Evolutionary conservation across 1,140 invertebrate species (phyloP).

Genomic region (Nasonia longicornis): DNA sequence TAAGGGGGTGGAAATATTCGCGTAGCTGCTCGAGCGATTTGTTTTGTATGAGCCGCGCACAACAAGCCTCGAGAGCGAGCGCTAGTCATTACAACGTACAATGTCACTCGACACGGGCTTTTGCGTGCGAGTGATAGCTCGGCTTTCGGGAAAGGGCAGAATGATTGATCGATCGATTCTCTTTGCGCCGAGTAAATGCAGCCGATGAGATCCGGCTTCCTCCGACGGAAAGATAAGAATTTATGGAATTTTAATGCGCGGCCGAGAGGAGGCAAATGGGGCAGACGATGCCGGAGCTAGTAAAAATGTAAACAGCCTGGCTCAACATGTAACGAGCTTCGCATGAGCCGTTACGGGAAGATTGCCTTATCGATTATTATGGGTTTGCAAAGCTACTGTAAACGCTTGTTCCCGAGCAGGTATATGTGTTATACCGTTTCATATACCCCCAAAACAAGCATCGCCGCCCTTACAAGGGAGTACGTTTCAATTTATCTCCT

Average conservation of each 20-base stretch:
- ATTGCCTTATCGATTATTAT: too few species aligned
- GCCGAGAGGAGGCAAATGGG: too few species aligned
- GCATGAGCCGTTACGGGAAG: too few species aligned
- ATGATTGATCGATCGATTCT: neutral
- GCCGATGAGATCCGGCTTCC: too few species aligned
- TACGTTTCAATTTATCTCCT: too few species aligned
- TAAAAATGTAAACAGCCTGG: neutral
- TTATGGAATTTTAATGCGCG: neutral
- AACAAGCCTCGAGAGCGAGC: slow-evolving; percentile 5
- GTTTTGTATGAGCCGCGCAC: slow-evolving; percentile 8
- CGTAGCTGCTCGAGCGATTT: neutral
- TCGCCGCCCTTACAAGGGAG: too few species aligned
- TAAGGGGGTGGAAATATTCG: neutral
- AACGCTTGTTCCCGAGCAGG: too few species aligned
- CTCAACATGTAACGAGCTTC: too few species aligned
- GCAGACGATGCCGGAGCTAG: neutral
- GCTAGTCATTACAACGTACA: slow-evolving; percentile 11
- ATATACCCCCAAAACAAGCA: too few species aligned
- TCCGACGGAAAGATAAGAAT: neutral
- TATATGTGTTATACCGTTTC: too few species aligned
- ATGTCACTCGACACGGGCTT: neutral
- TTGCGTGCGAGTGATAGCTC: neutral
- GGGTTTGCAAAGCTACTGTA: too few species aligned
- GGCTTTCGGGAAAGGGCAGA: neutral
- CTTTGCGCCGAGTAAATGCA: too few species aligned